A percentile compares a stretch with the other conserved stretches of the same genome.
Conservation (phyloP, 2,888 invertebrate species). For the Lycocerus yunnanus region DNA sequence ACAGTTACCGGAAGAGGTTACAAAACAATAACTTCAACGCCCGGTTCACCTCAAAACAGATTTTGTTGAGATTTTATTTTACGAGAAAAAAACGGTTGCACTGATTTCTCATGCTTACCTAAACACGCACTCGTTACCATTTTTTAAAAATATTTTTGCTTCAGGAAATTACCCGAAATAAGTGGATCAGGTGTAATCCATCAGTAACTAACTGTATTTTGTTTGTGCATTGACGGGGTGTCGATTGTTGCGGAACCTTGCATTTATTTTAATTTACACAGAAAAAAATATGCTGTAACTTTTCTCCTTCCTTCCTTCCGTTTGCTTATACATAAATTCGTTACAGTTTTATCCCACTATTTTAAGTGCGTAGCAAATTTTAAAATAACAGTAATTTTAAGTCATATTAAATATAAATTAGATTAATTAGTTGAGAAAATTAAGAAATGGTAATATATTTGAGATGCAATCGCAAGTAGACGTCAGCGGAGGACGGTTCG, state of each 20-base stretch:
- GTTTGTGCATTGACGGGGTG: neutral
- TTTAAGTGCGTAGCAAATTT: neutral
- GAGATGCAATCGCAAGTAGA: neutral
- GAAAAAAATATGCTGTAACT: too few relatives aligned
- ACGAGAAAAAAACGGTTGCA: neutral
- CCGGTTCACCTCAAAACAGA: neutral
- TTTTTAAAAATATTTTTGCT: neutral
- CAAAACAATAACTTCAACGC: slow-evolving; percentile 3
- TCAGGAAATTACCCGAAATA: neutral
- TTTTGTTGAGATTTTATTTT: neutral
- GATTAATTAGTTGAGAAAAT: neutral
- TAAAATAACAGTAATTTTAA: neutral
- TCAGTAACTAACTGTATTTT: neutral
- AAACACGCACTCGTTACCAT: neutral
- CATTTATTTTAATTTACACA: neutral
- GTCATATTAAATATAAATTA: neutral
- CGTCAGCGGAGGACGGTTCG: neutral
- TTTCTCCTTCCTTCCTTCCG: neutral
- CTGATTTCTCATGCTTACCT: slow-evolving; percentile 1
- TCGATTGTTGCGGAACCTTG: neutral
- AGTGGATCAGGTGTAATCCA: neutral
- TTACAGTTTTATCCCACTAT: neutral
- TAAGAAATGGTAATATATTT: neutral
- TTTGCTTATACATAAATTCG: neutral
- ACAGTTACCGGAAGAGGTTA: slow-evolving; percentile 3